A percentile compares a stretch with the other conserved stretches of the same genome.
These are phyloP conservation scores for Rhineura floridana DNA, from an alignment of 2,113 vertebrate genomes.

Conservation along the genomic window DNA sequence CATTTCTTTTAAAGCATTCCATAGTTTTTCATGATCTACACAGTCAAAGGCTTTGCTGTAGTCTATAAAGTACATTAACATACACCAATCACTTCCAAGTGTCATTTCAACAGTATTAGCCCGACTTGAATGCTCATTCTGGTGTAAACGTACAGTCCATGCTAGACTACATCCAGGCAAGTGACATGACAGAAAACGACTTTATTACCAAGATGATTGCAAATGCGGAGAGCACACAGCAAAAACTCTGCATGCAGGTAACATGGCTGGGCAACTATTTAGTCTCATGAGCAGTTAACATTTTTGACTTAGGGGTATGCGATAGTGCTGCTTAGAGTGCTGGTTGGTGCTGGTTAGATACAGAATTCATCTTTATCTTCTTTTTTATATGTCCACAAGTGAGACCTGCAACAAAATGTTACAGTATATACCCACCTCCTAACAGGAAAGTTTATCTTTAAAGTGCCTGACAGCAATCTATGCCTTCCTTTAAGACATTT, in stretches of 20 bases:
- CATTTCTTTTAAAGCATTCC: no score
- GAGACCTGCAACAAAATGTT: no score
- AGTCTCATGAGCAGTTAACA: not conserved
- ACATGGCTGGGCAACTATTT: not conserved
- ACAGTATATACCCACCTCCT: no score
- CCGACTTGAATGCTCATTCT: constrained; percentile 24
- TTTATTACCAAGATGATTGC: constrained; percentile 7
- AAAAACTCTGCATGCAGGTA: not conserved
- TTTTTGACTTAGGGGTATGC: constrained; percentile 1
- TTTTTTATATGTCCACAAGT: not conserved
- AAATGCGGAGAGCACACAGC: not conserved
- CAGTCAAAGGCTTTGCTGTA: no score
- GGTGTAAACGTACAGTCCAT: not conserved
- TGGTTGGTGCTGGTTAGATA: no score
- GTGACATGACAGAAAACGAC: not conserved
- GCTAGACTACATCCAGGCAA: not conserved
- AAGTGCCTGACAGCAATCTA: not conserved
- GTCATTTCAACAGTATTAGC: constrained; percentile 1
- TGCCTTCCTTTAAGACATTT: not conserved
- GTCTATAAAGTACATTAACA: no score
- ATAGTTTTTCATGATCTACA: no score
- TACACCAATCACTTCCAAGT: not conserved
- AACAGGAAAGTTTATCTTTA: not conserved
- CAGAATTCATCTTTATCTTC: no score
- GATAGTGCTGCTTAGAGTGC: not conserved